A percentile compares a stretch with the other conserved stretches of the same genome.
These are phyloP conservation scores for Thalassoma bifasciatum DNA, from an alignment of 2,113 vertebrate species.

Conservation along the genomic window DNA sequence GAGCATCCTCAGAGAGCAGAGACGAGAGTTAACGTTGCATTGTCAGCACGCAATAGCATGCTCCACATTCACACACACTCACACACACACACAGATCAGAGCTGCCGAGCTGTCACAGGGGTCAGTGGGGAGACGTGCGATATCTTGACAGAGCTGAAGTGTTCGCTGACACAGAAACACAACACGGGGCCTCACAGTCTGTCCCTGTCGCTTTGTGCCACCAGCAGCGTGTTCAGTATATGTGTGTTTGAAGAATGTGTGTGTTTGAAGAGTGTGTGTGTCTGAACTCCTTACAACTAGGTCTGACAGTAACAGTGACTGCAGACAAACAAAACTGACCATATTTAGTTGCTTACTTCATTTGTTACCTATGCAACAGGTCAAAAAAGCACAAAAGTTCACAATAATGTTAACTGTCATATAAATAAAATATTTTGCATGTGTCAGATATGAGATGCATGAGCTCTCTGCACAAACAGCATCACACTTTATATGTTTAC, in stretches of 20 bases:
- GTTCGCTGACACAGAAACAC: conserved; percentile 53
- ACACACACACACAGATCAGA: conserved; percentile 32
- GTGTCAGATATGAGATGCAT: too few species aligned
- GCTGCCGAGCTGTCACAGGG: conserved; percentile 43
- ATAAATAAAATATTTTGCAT: too few species aligned
- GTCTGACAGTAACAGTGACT: neutral
- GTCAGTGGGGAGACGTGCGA: conserved; percentile 51
- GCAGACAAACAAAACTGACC: too few species aligned
- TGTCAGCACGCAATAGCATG: conserved; percentile 24
- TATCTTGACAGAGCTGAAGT: conserved; percentile 65
- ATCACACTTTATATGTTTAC: too few species aligned
- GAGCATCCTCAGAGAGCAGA: conserved; percentile 24
- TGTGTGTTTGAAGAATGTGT: too few species aligned
- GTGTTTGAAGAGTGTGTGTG: neutral
- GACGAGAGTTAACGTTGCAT: conserved; percentile 1
- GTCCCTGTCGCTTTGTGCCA: conserved; percentile 15
- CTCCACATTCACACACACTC: conserved; percentile 7
- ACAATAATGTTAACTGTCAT: too few species aligned
- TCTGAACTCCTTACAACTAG: neutral
- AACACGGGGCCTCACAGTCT: neutral
- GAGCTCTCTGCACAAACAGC: too few species aligned
- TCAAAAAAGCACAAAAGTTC: too few species aligned
- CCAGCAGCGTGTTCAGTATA: neutral
- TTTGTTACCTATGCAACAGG: too few species aligned
- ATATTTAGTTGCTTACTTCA: too few species aligned